These are phyloP conservation scores for Heteropelma amictum DNA, from an alignment of 2,888 invertebrate genomes.

Conservation along the genomic window DNA sequence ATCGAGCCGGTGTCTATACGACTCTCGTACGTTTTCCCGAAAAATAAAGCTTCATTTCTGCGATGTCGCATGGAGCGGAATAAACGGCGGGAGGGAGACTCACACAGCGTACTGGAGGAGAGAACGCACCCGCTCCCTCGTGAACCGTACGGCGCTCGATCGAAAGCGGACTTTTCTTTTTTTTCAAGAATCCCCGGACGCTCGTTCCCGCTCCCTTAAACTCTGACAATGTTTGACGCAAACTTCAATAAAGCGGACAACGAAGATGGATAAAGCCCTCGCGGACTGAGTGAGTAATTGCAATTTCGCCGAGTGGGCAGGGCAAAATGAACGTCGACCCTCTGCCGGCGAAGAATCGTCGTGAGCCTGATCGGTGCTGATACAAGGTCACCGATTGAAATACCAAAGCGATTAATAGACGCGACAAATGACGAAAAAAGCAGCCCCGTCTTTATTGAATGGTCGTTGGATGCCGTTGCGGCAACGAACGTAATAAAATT, in stretches of 20 bases:
- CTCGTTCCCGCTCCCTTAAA: constrained; percentile 42
- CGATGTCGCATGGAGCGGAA: background rate
- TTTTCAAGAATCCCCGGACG: constrained; percentile 31
- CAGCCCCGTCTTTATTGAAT: background rate
- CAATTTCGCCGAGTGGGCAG: constrained; percentile 49
- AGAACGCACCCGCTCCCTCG: background rate
- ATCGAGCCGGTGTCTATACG: background rate
- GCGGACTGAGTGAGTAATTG: constrained; percentile 41
- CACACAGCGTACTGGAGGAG: background rate
- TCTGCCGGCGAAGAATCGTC: constrained; percentile 3
- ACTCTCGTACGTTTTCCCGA: constrained; percentile 17
- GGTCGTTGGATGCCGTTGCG: no score
- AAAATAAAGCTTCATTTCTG: constrained; percentile 5
- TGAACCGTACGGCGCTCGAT: constrained; percentile 29
- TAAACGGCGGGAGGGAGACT: background rate
- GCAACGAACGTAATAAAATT: background rate
- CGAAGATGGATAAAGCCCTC: constrained; percentile 10
- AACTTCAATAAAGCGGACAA: constrained; percentile 44
- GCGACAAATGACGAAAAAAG: constrained; percentile 8
- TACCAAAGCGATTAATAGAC: constrained; percentile 17
- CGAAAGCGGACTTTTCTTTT: constrained; percentile 30
- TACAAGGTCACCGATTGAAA: constrained; percentile 9
- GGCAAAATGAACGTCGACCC: constrained; percentile 14
- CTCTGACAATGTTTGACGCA: constrained; percentile 49
- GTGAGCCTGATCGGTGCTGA: constrained; percentile 31